phyloP scores from a whole-genome alignment of 1,140 invertebrate genomes.

The Drosophila ironensis region DNA sequence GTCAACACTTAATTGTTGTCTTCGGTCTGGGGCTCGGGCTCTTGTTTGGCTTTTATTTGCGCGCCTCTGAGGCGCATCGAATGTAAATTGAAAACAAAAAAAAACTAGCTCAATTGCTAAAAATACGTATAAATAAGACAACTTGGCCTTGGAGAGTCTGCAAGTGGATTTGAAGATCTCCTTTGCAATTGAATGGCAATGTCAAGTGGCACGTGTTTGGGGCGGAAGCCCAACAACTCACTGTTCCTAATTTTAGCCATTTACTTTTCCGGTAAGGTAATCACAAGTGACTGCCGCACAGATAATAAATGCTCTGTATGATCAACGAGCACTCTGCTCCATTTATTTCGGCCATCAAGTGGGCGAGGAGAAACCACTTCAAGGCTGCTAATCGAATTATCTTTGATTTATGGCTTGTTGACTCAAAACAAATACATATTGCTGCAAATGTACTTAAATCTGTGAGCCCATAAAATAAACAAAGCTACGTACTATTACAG shows the following conservation, averaged over 20 bases:
- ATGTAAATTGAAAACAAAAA: constrained; percentile 37
- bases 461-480: not conserved
- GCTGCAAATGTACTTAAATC: not conserved
- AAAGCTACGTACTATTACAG: too few relatives aligned
- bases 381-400: constrained; percentile 33
- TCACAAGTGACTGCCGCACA: constrained; percentile 14
- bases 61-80: constrained; percentile 41
- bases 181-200: constrained; percentile 54
- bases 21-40: constrained; percentile 6
- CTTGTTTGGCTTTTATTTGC: not conserved
- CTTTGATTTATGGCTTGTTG: constrained; percentile 24
- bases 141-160: constrained; percentile 29
- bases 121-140: constrained; percentile 15
- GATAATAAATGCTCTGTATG: constrained; percentile 14
- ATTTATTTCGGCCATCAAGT: constrained; percentile 27
- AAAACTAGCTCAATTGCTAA: constrained; percentile 22
- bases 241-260: constrained; percentile 13
- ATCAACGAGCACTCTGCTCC: not conserved
- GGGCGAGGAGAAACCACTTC: constrained; percentile 16
- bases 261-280: constrained; percentile 14
- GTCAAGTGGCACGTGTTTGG: constrained; percentile 56
- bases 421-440: constrained; percentile 5
- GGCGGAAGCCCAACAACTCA: constrained; percentile 52
- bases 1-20: constrained; percentile 56
- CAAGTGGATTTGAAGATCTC: constrained; percentile 44